Base-by-base conservation (phyloP, 2,888 invertebrate species). In the Drosophila glabriapex region DNA sequence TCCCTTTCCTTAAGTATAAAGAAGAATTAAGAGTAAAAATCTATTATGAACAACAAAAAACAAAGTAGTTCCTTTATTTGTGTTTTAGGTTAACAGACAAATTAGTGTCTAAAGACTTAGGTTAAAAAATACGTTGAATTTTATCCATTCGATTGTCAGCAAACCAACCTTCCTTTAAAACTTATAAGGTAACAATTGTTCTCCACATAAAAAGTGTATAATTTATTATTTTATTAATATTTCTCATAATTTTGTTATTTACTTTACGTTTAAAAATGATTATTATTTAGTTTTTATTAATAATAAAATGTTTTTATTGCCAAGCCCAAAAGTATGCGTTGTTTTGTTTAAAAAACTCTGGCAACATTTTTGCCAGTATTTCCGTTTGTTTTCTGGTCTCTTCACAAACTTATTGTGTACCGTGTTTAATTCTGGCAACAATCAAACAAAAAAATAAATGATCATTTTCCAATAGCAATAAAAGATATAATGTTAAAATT, bases 261-360 rank as follows among this genome's bases (percentile, higher is more conserved):
- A 29, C 5, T 50, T 12, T 50, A 1, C 28, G 12, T 28, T 25
- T 9, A 46, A 25, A 46, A 14, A 19, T 28, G 1, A 29, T 16
- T 41, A 16, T 28, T 16, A 4, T 29, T 41, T 29, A 16, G 19
- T 9, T n/a, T 22, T 5, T n/a, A 29, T 31, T 3, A 16, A 22
- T 25, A 22, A 25, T 25, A 31, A 33, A n/a, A n/a, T 16, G 2
- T 0, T 43, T 43, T 39, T 10, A n/a, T 19, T 3, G 31, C 0
- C 2, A 0, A 2, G 28, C 69, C 74, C 4, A 50, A 67, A 74
- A 74, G 63, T 53, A 78, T 74, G 66, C 73, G 37, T 28, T 22
- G 28, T 7, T 50, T 67, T 53, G 7, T 22, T 1, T 5, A 6
- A 9, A 22, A 22, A 22, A 12, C 33, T 16, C 39, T 56, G 0